A percentile compares a stretch with the other conserved stretches of the same genome.
Conservation (phyloP, 2,113 vertebrate species). For the Gnathonemus echidnorhynchus region DNA sequence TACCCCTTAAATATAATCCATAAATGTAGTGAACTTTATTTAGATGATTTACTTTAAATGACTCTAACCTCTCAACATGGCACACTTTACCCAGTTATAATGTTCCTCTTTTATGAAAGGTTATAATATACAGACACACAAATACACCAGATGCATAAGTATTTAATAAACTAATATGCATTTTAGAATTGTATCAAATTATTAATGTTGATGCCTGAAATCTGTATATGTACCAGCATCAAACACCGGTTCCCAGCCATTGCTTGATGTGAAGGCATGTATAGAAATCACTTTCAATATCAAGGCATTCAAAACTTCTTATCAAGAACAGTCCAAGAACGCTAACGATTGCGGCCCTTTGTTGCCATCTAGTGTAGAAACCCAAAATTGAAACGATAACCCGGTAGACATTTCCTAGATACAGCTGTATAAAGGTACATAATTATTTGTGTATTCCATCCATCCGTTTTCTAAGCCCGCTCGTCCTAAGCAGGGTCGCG, state of each 20-base stretch:
- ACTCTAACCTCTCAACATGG: neutral
- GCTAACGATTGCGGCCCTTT: neutral
- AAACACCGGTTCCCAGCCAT: neutral
- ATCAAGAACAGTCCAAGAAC: neutral
- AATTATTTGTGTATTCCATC: neutral
- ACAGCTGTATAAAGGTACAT: neutral
- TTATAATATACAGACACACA: neutral
- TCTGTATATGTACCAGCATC: neutral
- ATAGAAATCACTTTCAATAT: neutral
- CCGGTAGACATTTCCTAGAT: neutral
- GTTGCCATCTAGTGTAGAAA: conserved; percentile 15
- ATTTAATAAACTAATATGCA: neutral
- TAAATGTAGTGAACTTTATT: neutral
- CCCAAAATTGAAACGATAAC: neutral
- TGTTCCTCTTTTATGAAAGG: neutral
- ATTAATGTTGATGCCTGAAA: neutral
- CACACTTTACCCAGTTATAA: neutral
- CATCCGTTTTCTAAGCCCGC: neutral
- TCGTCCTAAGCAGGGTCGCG: neutral
- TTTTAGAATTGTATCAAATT: neutral
- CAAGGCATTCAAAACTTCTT: neutral
- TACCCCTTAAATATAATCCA: neutral
- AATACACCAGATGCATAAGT: neutral
- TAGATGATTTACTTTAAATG: neutral
- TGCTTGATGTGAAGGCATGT: neutral